Evolutionary conservation across 2,888 invertebrate species (phyloP), one percentile per base, ranked within the genome.

Genomic region (Nomada lathburiana): DNA sequence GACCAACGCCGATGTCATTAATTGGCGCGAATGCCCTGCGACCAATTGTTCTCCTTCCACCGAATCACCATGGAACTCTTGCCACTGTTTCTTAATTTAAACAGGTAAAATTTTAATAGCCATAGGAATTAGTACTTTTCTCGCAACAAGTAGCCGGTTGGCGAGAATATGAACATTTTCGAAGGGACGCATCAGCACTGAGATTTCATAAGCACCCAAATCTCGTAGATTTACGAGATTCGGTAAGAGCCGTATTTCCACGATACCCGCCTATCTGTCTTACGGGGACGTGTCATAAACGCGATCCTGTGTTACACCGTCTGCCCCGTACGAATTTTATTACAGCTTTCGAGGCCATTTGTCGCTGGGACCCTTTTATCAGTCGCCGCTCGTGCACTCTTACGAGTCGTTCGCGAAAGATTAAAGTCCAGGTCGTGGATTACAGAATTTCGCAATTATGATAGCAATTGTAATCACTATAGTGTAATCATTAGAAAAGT

Each of bases 291-390:
- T 71, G 63, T 70, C 57, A 75, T 62, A 85, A 78, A 63, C 57
- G 74, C 52, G 59, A 36, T 11, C 55, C 23, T 53, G 26, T 42
- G 23, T 47, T 59, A 20, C 68, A 73, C 71, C 57, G 70, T 75
- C 65, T 36, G 74, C 11, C 68, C 53, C 76, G 60, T 63, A 55
- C 83, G 76, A 84, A 82, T 84, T 84, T 86, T 77, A 80, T 86
- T 82, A 75, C 65, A 26, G 78, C 83, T 83, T 76, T 73, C 73
- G 63, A 70, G 23, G 63, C 62, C 72, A 85, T 85, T 83, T 75
- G 80, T 75, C 83, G 75, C 29, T 18, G 63, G 29, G 53, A 52
- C 64, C 73, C 63, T 68, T 84, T 86, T 86, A 86, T 86, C 79
- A 75, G 77, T n/a, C 65, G 50, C 65, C 53, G 60, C 71, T 26